phyloP scores from a whole-genome alignment of 2,888 invertebrate species.

The Rotaria macrura region DNA sequence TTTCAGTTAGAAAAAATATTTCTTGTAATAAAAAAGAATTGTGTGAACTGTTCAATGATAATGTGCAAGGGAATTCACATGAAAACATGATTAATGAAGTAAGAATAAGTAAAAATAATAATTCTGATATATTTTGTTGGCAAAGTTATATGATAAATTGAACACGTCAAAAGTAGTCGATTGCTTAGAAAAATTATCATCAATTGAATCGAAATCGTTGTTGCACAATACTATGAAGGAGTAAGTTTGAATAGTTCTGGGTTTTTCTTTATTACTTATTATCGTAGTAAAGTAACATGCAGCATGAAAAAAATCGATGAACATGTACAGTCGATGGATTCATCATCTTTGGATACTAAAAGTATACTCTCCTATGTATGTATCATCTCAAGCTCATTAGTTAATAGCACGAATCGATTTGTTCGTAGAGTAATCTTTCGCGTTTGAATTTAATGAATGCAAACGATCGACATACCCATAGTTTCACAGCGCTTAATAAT shows the following conservation, averaged over 20 bases:
- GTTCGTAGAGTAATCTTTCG: not conserved
- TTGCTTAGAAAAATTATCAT: too few species aligned
- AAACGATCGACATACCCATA: not conserved
- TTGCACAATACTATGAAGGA: not conserved
- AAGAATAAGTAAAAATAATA: too few species aligned
- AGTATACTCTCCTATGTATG: not conserved
- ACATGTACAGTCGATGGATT: not conserved
- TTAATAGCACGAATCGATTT: not conserved
- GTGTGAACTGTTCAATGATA: too few species aligned
- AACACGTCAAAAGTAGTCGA: too few species aligned
- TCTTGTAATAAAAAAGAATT: too few species aligned
- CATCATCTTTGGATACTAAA: not conserved
- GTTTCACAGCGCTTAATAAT: not conserved
- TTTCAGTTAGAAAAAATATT: too few species aligned
- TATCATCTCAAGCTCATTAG: not conserved
- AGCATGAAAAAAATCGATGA: not conserved
- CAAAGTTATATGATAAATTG: too few species aligned
- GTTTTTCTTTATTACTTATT: not conserved
- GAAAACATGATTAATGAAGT: too few species aligned
- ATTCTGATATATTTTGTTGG: too few species aligned
- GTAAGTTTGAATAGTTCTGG: not conserved
- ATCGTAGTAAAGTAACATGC: too few species aligned
- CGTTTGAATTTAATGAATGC: not conserved
- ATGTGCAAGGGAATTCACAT: too few species aligned
- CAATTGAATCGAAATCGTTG: not conserved